A percentile compares a stretch with the other conserved stretches of the same genome.
phyloP scores from a whole-genome alignment of 2,888 invertebrate genomes.

The Andrena haemorrhoa region DNA sequence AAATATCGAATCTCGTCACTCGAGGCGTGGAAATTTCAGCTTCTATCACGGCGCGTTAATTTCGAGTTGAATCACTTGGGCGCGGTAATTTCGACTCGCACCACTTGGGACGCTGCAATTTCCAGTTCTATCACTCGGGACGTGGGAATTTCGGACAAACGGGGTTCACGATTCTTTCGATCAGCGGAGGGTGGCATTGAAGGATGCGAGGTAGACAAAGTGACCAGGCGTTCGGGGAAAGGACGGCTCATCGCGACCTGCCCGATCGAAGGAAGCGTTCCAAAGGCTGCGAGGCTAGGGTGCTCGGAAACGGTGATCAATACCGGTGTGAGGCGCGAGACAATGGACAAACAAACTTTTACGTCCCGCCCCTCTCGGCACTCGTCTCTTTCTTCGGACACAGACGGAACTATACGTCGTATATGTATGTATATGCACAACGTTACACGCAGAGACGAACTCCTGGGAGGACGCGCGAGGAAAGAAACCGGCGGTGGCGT shows the following conservation, averaged over 20 bases:
- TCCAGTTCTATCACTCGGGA: too few relatives aligned
- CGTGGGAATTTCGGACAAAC: neutral
- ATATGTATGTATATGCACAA: conserved; percentile 34
- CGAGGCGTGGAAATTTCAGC: too few relatives aligned
- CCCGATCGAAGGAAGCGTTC: conserved; percentile 23
- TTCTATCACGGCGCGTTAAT: too few relatives aligned
- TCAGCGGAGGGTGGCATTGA: neutral
- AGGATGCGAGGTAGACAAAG: conserved; percentile 12
- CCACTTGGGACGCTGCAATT: too few relatives aligned
- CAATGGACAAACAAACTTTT: conserved; percentile 56
- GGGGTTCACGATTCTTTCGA: neutral
- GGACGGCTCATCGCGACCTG: conserved; percentile 9
- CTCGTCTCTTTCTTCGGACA: conserved; percentile 55
- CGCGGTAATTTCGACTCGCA: too few relatives aligned
- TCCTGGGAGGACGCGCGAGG: conserved; percentile 46
- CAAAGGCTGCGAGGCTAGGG: conserved; percentile 43
- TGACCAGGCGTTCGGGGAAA: conserved; percentile 21
- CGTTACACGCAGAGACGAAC: conserved; percentile 16
- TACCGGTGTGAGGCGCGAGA: conserved; percentile 58
- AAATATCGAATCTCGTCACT: too few relatives aligned
- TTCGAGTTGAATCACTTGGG: too few relatives aligned
- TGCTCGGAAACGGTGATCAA: conserved; percentile 66
- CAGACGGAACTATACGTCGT: conserved; percentile 32
- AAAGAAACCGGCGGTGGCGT: conserved; percentile 53
- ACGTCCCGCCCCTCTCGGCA: conserved; percentile 45